Percentiles rank a stretch among this genome's conserved stretches.
phyloP scores from a whole-genome alignment of 1,140 invertebrate genomes.

The Drosophila tsacasi region DNA sequence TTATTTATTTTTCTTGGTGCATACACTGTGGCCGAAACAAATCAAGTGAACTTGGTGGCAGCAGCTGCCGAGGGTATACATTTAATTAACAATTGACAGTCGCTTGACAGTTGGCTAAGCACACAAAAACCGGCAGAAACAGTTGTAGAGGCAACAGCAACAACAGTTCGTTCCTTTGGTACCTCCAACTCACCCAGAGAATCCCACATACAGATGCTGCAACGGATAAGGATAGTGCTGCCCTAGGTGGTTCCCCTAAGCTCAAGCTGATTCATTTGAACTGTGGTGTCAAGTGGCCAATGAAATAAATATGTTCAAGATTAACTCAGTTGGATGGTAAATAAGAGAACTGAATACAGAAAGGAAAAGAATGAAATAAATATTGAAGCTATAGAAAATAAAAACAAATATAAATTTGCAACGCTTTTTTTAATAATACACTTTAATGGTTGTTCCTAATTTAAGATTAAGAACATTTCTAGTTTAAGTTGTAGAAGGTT shows the following conservation, averaged over 20 bases:
- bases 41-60: conserved; percentile 63
- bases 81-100: conserved; percentile 80
- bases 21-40: conserved; percentile 37
- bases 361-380: background rate
- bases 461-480: background rate
- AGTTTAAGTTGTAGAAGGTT: too few species aligned
- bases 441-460: background rate
- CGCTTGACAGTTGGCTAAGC: conserved; percentile 64
- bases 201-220: conserved; percentile 6
- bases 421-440: too few species aligned
- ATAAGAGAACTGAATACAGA: background rate
- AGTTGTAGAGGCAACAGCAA: background rate
- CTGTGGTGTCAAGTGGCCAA: conserved; percentile 7
- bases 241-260: background rate
- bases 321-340: background rate
- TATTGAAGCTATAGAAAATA: background rate
- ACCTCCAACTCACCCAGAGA: conserved; percentile 1
- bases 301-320: background rate
- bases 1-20: conserved; percentile 5
- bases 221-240: conserved; percentile 21
- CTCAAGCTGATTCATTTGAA: conserved; percentile 1
- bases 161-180: background rate
- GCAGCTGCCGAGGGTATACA: conserved; percentile 45
- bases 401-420: background rate
- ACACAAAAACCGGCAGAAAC: conserved; percentile 29